These are phyloP conservation scores for Mechanitis messenoides DNA, from an alignment of 2,888 invertebrate genomes.

Conservation along the genomic window DNA sequence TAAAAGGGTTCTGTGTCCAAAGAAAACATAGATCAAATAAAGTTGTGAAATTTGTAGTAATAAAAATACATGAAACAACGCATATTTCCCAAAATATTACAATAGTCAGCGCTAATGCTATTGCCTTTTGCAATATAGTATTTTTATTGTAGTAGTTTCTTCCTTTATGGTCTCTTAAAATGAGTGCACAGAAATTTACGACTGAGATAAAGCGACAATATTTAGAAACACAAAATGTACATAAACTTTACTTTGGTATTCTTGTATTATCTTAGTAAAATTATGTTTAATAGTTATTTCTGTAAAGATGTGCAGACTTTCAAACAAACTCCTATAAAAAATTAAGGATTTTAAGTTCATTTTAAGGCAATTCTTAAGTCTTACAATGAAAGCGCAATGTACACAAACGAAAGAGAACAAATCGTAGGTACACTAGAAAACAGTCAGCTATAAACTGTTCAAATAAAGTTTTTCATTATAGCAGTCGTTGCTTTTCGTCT, in stretches of 20 bases:
- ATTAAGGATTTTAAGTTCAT: slow-evolving; percentile 19
- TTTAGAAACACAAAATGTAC: slow-evolving; percentile 30
- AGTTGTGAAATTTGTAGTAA: not conserved
- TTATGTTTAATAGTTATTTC: slow-evolving; percentile 5
- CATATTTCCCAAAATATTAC: slow-evolving; percentile 22
- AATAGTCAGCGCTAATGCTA: slow-evolving; percentile 24
- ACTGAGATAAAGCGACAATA: slow-evolving; percentile 31
- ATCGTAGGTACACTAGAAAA: slow-evolving; percentile 5
- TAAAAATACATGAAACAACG: slow-evolving; percentile 12
- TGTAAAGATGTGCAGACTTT: too few species aligned
- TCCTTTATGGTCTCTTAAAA: slow-evolving; percentile 32
- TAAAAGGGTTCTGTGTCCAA: too few species aligned
- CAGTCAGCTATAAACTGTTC: slow-evolving; percentile 17
- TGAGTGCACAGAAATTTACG: slow-evolving; percentile 29
- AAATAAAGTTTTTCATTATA: slow-evolving; percentile 33
- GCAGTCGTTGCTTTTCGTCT: slow-evolving; percentile 30
- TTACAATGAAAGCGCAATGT: slow-evolving; percentile 28
- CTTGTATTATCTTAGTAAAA: not conserved
- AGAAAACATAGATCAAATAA: too few species aligned
- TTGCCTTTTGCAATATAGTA: slow-evolving; percentile 20
- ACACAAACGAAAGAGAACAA: not conserved
- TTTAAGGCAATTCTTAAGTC: slow-evolving; percentile 25
- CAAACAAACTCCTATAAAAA: slow-evolving; percentile 6
- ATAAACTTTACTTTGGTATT: slow-evolving; percentile 24
- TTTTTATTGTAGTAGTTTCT: slow-evolving; percentile 31